Base-by-base conservation (phyloP, 53 echinoderm and acorn worm genomes). In the Apostichopus leukothele region DNA sequence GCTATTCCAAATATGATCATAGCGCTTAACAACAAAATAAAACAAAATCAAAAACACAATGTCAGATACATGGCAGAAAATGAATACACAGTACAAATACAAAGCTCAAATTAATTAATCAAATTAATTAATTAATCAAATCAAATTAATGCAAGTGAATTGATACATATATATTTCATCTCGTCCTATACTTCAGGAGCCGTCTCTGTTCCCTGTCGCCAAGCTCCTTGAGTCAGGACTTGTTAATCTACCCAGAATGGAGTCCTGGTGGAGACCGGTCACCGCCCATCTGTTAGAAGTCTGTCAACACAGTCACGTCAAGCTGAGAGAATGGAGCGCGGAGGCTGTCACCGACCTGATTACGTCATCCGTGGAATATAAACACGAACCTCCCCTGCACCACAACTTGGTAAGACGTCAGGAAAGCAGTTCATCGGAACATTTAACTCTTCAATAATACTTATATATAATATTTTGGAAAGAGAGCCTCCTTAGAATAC, bases 211-310 rank as follows among this genome's bases (percentile, higher is more conserved):
- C 90, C 95, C 98, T 5, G 93, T 97, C 6, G 98, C 98, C 52
- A 97, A 97, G 83, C 92, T 97, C 63, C 76, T 97, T 16, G 98
- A 97, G 89, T 95, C 98, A 1, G 98, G 98, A 5, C 81, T 97
- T 57, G 95, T 97, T 50, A 97, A 97, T 89, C 88, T 97, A 75
- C 91, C 95, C 52, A 90, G 98, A 66, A 95, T 97, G 92, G 98
- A 97, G 89, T 91, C 94, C 4, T 90, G 95, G 84, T 97, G 98
- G 98, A 89, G 94, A 18, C 98, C 98, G 53, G 93, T 97, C 50
- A 94, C 98, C 11, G 95, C 95, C 12, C 98, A 97, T 73, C 83
- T 97, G 1, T 76, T 94, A 9, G 98, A 97, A 20, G 94, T 95
- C 73, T 95, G 95, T 86, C 93, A 94, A 87, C 98, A 97, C 19